Base-by-base conservation (phyloP, 2,797 vertebrate species). In the Gymnocypris eckloni region DNA sequence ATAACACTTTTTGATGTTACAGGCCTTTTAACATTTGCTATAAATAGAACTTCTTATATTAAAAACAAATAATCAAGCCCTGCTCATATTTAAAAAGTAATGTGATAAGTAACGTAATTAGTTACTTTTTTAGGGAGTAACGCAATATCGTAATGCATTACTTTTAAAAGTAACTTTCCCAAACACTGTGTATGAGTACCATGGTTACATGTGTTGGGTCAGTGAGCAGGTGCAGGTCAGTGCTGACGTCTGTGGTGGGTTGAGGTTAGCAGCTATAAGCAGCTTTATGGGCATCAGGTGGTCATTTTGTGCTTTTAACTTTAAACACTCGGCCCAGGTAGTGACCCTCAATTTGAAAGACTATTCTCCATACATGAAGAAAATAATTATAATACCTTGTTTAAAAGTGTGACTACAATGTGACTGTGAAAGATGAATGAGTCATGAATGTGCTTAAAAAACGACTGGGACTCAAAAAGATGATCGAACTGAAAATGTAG, bases 241-340 rank as follows among this genome's bases (percentile, higher is more conserved):
- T 54, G 48, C 25, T 79, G 77, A 73, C 25, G 13, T 61, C 59
- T 61, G 59, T 10, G 0, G 59, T 25, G n/a, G 59, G 59, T 72
- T 61, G 25, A 43, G 77, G 67, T 73, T 41, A 72, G 67, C 66
- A 52, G 67, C 84, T 85, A 80, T 61, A 61, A 80, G 69, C 56
- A 85, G 69, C 25, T 80, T 85, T 85, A 66, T 64, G 16, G 76
- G 50, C 41, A 66, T 48, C 41, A 72, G 12, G 33, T 43, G 52
- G 67, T 79, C 39, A 48, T 59, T 78, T 71, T 79, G 50, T 43
- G 37, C 11, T 7, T 71, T 82, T 72, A 43, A 56, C n/a, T 54
- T 82, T 43, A 25, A 22, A 7, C 18, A 54, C 39, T 39, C 45
- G 12, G 18, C 5, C 76, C 76, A 85, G 9, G 75, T 61, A n/a